Conservation (phyloP, 2,113 vertebrate genomes). For the Todiramphus saurophagus region DNA sequence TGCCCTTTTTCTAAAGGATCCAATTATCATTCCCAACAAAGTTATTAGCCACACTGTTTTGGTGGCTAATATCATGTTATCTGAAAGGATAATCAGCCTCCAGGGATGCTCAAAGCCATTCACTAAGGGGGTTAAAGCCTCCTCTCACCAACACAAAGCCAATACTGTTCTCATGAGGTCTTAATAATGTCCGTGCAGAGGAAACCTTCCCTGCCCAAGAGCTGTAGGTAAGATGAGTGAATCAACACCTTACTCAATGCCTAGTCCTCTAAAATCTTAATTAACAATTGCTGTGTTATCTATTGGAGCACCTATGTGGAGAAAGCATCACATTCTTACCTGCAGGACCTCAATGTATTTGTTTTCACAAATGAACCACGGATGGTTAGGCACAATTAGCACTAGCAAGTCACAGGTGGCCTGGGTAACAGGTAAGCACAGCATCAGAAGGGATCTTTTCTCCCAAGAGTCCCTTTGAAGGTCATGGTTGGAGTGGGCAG, state of each 20-base stretch:
- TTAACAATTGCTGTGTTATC: not conserved
- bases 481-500: not conserved
- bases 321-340: not conserved
- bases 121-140: not conserved
- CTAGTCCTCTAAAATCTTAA: not conserved
- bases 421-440: not conserved
- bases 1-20: constrained; percentile 27
- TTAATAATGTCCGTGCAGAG: not conserved
- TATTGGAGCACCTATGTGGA: not conserved
- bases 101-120: not conserved
- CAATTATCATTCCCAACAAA: not conserved
- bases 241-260: not conserved
- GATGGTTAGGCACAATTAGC: not conserved
- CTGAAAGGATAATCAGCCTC: not conserved
- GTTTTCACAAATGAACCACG: not conserved
- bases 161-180: not conserved
- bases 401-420: not conserved
- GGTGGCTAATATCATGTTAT: not conserved
- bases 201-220: not conserved
- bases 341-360: not conserved
- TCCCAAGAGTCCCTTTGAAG: not conserved
- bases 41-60: not conserved
- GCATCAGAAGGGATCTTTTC: not conserved
- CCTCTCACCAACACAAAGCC: not conserved
- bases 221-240: not conserved